Base-by-base conservation (phyloP, 2,113 vertebrate genomes). In the Athene cunicularia region DNA sequence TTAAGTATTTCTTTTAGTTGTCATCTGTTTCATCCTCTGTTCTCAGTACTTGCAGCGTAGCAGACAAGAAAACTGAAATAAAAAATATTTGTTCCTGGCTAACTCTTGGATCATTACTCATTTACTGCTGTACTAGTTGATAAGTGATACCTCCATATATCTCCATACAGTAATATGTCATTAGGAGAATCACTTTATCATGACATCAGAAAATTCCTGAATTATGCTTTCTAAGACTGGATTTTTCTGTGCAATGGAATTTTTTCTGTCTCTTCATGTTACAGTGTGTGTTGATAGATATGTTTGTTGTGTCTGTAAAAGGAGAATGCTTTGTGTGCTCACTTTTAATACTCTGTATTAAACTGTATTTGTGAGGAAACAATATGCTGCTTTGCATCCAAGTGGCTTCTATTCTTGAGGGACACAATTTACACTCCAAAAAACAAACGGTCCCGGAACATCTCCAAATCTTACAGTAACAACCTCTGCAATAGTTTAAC, bases 161-260 rank as follows among this genome's bases (percentile, higher is more conserved):
- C 47, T 86, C 70, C 45, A 30, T 82, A 12, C 23, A 50, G 21
- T 73, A 33, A 73, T 73, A 52, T 76, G n/a, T 56, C 33, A 37
- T 88, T 74, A 88, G 66, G 39, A 93, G 53, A 85, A 76, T 86
- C 52, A 55, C 56, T 81, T 89, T 28, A 80, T 94, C 60, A 32
- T 47, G 15, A 52, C 62, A 96, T 86, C 27, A 52, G 30, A 95
- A 92, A 96, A 91, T 83, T 83, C 76, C 43, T 91, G 52, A 77
- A 49, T 58, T 82, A 32, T 52, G 37, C 89, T 97, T 81, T 89
- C 62, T 53, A 66, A 43, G 55, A 41, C 53, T 81, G 60, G 43
- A 55, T 95, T 85, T 89, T 84, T 81, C 80, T 67, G 12, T 86
- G 35, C 52, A 92, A 26, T 60, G 47, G 14, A 23, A 8, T 58